These are phyloP conservation scores for Caenorhabditis remanei DNA, from an alignment of 1,140 invertebrate species.

Conservation along the genomic window DNA sequence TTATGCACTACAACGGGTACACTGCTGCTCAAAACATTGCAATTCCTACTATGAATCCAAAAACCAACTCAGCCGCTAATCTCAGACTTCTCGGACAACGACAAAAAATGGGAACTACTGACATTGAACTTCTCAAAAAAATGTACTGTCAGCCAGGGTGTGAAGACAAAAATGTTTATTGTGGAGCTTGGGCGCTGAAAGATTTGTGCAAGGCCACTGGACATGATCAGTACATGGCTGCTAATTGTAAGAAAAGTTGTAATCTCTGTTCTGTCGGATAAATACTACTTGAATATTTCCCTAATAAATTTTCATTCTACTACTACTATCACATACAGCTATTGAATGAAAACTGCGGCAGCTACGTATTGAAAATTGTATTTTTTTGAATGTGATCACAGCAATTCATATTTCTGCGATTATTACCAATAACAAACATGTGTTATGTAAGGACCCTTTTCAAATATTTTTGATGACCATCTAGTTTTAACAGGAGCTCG, in stretches of 20 bases:
- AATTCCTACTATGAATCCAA: slow-evolving; percentile 20
- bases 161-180: slow-evolving; percentile 65
- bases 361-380: too few relatives aligned
- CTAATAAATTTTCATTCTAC: not conserved
- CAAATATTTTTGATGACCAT: too few relatives aligned
- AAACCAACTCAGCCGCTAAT: slow-evolving; percentile 26
- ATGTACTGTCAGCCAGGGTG: slow-evolving; percentile 71
- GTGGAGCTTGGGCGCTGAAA: slow-evolving; percentile 66
- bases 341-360: too few relatives aligned
- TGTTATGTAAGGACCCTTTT: too few relatives aligned
- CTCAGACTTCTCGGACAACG: slow-evolving; percentile 72
- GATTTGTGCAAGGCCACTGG: slow-evolving; percentile 55
- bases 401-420: too few relatives aligned
- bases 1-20: slow-evolving; percentile 69
- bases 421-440: too few relatives aligned
- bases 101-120: slow-evolving; percentile 66
- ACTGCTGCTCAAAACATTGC: slow-evolving; percentile 56
- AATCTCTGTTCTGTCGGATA: slow-evolving; percentile 28
- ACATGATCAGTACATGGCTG: slow-evolving; percentile 59
- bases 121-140: slow-evolving; percentile 73
- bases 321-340: too few relatives aligned
- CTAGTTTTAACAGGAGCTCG: too few relatives aligned
- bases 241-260: slow-evolving; percentile 65
- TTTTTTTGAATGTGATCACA: too few relatives aligned
- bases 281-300: not conserved